These are phyloP conservation scores for Sternarchorhynchus goeldii DNA, from an alignment of 2,797 vertebrate genomes.

Conservation along the genomic window DNA sequence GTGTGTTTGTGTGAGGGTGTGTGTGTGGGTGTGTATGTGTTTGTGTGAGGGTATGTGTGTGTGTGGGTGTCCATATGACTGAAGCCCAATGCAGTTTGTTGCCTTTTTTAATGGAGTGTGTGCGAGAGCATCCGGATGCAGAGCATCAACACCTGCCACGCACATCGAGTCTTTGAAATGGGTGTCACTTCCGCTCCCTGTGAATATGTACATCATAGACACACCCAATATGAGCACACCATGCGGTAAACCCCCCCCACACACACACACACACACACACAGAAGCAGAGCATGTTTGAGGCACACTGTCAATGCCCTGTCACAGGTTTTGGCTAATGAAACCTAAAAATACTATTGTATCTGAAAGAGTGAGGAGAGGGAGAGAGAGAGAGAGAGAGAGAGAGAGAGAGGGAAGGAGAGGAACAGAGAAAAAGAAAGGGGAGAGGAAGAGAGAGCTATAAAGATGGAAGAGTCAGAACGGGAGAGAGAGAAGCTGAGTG, in stretches of 20 bases:
- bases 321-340: slow-evolving; percentile 36
- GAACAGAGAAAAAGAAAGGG: background rate
- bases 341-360: slow-evolving; percentile 14
- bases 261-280: no score
- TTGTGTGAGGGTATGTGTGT: no score
- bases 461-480: background rate
- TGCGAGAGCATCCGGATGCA: slow-evolving; percentile 38
- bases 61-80: no score
- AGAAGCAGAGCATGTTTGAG: background rate
- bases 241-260: no score
- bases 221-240: no score
- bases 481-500: background rate
- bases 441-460: slow-evolving; percentile 9
- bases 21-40: no score
- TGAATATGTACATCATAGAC: slow-evolving; percentile 21
- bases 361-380: slow-evolving; percentile 4
- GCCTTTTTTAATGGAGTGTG: slow-evolving; percentile 20
- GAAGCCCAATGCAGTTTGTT: background rate
- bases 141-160: background rate
- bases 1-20: no score
- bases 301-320: slow-evolving; percentile 21
- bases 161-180: no score
- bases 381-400: slow-evolving; percentile 3
- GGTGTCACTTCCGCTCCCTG: no score
- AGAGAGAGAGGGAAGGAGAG: background rate